phyloP scores from a whole-genome alignment of 1,140 invertebrate species.

The Leptinotarsa undecemlineata region DNA sequence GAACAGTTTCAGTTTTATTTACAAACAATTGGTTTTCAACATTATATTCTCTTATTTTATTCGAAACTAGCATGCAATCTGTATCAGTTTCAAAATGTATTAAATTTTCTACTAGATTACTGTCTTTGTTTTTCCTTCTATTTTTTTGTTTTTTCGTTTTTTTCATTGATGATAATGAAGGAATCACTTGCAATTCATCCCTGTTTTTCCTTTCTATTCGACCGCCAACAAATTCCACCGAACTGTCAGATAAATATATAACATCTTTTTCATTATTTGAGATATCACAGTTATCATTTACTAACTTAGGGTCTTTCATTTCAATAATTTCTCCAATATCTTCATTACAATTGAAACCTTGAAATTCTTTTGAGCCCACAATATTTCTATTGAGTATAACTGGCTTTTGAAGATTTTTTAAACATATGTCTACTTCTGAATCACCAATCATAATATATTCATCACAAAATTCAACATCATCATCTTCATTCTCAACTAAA shows the following conservation, averaged over 20 bases:
- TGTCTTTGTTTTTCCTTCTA: too few relatives aligned
- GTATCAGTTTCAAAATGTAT: too few relatives aligned
- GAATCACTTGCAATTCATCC: too few relatives aligned
- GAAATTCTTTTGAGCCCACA: neutral
- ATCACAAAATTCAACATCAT: constrained; percentile 36
- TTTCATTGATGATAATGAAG: too few relatives aligned
- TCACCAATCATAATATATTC: constrained; percentile 40
- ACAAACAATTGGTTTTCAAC: too few relatives aligned
- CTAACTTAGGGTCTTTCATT: neutral
- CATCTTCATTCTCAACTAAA: constrained; percentile 30
- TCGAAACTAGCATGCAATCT: too few relatives aligned
- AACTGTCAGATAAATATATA: neutral
- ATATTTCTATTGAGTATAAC: neutral
- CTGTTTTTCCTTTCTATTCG: too few relatives aligned
- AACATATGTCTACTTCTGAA: constrained; percentile 24
- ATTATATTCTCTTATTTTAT: too few relatives aligned
- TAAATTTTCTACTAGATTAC: too few relatives aligned
- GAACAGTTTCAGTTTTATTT: too few relatives aligned
- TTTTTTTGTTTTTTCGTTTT: too few relatives aligned
- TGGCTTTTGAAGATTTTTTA: neutral
- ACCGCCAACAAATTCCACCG: neutral
- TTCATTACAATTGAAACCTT: neutral
- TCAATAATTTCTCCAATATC: constrained; percentile 13
- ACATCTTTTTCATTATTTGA: neutral
- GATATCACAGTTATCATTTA: neutral